Conservation (phyloP, 1,140 invertebrate species). For the Drosophila paulistorum region DNA sequence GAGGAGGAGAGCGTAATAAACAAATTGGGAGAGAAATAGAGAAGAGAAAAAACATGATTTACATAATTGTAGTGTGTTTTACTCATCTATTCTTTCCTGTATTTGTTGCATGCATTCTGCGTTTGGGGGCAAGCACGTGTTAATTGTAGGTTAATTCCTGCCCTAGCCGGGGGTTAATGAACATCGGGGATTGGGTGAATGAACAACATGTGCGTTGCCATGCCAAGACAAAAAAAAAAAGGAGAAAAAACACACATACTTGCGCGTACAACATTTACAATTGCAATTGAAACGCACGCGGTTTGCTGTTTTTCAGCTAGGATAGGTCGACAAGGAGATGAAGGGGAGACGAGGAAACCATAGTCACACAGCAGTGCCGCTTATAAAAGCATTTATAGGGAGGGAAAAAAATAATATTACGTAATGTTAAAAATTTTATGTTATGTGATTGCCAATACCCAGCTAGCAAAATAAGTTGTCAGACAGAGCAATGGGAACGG, state of each 20-base stretch:
- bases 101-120: slow-evolving; percentile 48
- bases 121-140: slow-evolving; percentile 66
- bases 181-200: slow-evolving; percentile 53
- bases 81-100: slow-evolving; percentile 23
- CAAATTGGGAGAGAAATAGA: slow-evolving; percentile 16
- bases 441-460: slow-evolving; percentile 65
- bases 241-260: slow-evolving; percentile 29
- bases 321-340: slow-evolving; percentile 17
- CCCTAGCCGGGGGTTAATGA: slow-evolving; percentile 65
- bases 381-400: slow-evolving; percentile 67
- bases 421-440: slow-evolving; percentile 74
- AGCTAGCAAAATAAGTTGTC: background rate
- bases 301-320: slow-evolving; percentile 31
- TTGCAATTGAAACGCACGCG: slow-evolving; percentile 75
- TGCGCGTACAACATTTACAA: slow-evolving; percentile 33
- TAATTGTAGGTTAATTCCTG: slow-evolving; percentile 76
- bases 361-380: slow-evolving; percentile 52
- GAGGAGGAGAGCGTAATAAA: slow-evolving; percentile 35
- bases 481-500: background rate
- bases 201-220: slow-evolving; percentile 64
- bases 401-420: slow-evolving; percentile 69
- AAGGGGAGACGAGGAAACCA: slow-evolving; percentile 31
- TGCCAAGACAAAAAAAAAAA: slow-evolving; percentile 52
- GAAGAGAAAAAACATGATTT: slow-evolving; percentile 69
- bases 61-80: slow-evolving; percentile 59